Base-by-base conservation (phyloP, 2,113 vertebrate species). In the Phylloscopus whistleri region DNA sequence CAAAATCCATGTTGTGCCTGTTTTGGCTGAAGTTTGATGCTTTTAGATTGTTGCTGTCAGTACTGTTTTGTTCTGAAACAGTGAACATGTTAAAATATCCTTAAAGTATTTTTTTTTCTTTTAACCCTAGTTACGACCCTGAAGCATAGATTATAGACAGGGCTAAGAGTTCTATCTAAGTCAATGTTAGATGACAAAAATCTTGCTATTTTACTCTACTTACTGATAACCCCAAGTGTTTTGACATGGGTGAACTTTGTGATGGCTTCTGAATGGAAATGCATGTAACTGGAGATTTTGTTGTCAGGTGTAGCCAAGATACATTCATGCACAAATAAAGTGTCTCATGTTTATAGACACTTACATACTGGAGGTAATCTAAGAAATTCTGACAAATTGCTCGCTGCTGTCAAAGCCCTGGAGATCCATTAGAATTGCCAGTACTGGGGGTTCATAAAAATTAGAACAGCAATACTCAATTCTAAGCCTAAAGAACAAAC, bases 1-100 rank as follows among this genome's bases (percentile, higher is more conserved):
- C 35, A 87, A 82, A 84, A 51, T 37, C 14, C 10, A 11, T 16
- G 4, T 81, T 64, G 11, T 60, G 51, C 31, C 51, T 78, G 37
- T 93, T 91, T 81, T 70, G 66, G 18, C n/a, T 87, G 64, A 89
- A 81, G 23, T 87, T 84, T 89, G 51, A 67, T 82, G 39, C 3
- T 87, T 93, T 81, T 84, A 66, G 46, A 69, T 68, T 84, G 55
- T 81, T 91, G 46, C n/a, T 94, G 68, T 87, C 87, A 80, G n/a
- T 49, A 18, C 6, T 69, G 21, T 68, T 94, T 89, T 64, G 58
- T 89, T 93, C 68, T 84, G 31, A 93, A 81, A 69, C 35, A 59
- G 8, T 43, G 48, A 89, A 46, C 35, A 24, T 0, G 0, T 73
- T 76, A 51, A 89, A 83, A 75, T 73, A 68, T 13, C 30, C 21